Percentiles rank a stretch among this genome's conserved stretches.
Conservation (phyloP, 2,888 invertebrate genomes). For the Taphrorychus bicolor region DNA sequence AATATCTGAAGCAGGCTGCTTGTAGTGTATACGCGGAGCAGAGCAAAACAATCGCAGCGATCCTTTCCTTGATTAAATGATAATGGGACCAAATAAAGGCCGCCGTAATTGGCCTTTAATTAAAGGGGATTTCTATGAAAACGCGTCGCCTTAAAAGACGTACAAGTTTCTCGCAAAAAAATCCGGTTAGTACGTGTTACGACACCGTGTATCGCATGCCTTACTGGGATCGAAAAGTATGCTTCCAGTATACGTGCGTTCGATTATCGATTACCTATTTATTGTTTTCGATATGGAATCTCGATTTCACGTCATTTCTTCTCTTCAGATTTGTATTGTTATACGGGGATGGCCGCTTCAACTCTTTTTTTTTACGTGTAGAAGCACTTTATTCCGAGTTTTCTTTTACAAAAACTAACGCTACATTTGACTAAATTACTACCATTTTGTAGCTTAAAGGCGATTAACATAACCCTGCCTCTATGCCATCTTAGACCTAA, state of each 20-base stretch:
- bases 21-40: neutral
- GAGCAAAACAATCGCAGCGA: constrained; percentile 39
- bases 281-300: neutral
- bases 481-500: too few species aligned
- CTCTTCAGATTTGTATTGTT: too few species aligned
- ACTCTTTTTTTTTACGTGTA: too few species aligned
- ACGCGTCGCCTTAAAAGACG: constrained; percentile 32
- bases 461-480: too few species aligned
- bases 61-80: constrained; percentile 46
- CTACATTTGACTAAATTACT: too few species aligned
- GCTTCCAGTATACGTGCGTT: constrained; percentile 25
- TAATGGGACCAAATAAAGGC: constrained; percentile 46
- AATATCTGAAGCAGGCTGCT: neutral
- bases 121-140: constrained; percentile 37
- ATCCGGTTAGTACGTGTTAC: constrained; percentile 39
- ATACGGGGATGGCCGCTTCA: too few species aligned
- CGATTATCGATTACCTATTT: constrained; percentile 19
- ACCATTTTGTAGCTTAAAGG: too few species aligned
- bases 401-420: too few species aligned
- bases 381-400: too few species aligned
- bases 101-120: constrained; percentile 40
- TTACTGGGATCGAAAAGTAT: constrained; percentile 25
- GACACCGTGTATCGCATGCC: constrained; percentile 36
- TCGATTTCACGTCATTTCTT: neutral
- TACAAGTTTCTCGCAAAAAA: constrained; percentile 30